These are phyloP conservation scores for Nephrotoma appendiculata DNA, from an alignment of 2,888 invertebrate genomes.

Conservation along the genomic window DNA sequence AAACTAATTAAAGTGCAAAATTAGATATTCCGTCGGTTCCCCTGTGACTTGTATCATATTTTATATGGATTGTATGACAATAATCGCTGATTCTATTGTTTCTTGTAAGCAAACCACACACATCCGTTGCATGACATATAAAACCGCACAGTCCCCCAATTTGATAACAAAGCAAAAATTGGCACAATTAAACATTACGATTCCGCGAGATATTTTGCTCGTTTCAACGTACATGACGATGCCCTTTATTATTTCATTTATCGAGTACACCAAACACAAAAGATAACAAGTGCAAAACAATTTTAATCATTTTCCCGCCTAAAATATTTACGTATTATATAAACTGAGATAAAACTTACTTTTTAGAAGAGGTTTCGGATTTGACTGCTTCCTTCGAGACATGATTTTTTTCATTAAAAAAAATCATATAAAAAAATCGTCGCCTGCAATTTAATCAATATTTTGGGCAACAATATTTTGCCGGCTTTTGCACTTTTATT, in stretches of 20 bases:
- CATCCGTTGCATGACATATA: neutral
- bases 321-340: neutral
- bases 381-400: constrained; percentile 92
- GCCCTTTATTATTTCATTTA: neutral
- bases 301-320: neutral
- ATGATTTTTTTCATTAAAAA: constrained; percentile 32
- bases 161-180: neutral
- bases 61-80: neutral
- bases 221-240: neutral
- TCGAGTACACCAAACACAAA: neutral
- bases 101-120: neutral
- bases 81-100: neutral
- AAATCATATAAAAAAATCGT: constrained; percentile 1
- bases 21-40: neutral
- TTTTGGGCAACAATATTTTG: neutral
- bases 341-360: constrained; percentile 46
- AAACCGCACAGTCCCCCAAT: neutral
- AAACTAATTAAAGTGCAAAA: neutral
- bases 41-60: neutral
- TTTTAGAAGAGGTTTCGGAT: constrained; percentile 84
- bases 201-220: neutral
- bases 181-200: neutral
- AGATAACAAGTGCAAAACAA: neutral
- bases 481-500: neutral
- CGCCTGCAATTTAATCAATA: neutral